Percentiles rank a stretch among this genome's conserved stretches.
phyloP scores from a whole-genome alignment of 53 echinoderm and acorn worm genomes.

The Patiria pectinifera region DNA sequence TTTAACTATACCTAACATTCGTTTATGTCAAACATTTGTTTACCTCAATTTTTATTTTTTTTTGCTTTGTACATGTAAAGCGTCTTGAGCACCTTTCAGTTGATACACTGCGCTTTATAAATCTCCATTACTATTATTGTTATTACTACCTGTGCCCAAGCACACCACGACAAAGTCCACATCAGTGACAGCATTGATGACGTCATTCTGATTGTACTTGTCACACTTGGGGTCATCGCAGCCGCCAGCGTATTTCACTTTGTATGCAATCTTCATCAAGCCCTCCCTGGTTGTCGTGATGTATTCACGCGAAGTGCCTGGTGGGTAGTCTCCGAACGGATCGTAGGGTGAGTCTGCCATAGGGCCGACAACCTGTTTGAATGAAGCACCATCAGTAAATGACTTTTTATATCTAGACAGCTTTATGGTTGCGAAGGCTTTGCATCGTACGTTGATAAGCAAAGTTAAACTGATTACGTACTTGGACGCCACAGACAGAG shows the following conservation, averaged over 20 bases:
- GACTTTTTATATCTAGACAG: no score
- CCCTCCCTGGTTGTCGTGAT: conserved; percentile 58
- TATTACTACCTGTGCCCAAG: conserved; percentile 57
- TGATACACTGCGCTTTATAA: no score
- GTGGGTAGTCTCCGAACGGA: conserved; percentile 61
- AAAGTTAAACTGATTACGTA: no score
- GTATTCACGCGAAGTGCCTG: conserved; percentile 19
- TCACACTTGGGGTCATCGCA: conserved; percentile 51
- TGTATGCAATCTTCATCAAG: conserved; percentile 32
- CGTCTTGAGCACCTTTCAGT: no score
- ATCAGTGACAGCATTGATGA: conserved; percentile 40
- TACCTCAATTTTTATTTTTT: no score
- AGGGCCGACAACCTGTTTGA: conserved; percentile 70
- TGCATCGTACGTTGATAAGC: no score
- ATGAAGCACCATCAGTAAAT: background rate
- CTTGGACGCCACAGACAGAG: no score
- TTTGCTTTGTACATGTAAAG: no score
- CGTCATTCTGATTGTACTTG: conserved; percentile 13
- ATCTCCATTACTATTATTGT: background rate
- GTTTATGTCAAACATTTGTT: no score
- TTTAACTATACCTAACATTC: no score
- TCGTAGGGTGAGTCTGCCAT: conserved; percentile 53
- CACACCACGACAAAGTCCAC: conserved; percentile 70
- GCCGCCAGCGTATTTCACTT: conserved; percentile 51
- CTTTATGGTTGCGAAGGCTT: no score